A percentile compares a stretch with the other conserved stretches of the same genome.
Conservation (phyloP, 2,797 vertebrate species). For the Capromys pilorides region DNA sequence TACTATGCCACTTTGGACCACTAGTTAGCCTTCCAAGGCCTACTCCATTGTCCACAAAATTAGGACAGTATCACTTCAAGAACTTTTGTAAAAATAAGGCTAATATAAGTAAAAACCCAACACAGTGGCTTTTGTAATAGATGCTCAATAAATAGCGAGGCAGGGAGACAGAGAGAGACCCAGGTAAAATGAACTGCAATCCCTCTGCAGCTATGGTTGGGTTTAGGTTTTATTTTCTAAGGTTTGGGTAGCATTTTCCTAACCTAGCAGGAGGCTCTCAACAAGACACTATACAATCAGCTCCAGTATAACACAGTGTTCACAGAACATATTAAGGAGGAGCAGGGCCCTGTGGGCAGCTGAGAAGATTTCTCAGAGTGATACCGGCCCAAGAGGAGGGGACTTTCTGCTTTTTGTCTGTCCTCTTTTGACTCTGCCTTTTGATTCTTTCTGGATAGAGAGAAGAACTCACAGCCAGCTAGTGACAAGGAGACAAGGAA, state of each 20-base stretch:
- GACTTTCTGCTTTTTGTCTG: background rate
- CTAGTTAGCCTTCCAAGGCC: background rate
- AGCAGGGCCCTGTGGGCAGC: background rate
- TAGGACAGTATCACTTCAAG: background rate
- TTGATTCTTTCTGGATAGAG: background rate
- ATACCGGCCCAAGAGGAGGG: background rate
- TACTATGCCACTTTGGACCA: background rate
- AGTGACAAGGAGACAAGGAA: background rate
- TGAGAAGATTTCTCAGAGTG: background rate
- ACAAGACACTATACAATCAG: background rate
- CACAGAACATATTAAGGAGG: background rate
- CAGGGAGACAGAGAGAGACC: background rate
- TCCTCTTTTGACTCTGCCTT: background rate
- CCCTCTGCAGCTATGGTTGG: background rate
- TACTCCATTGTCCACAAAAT: background rate
- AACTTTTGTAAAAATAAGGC: conserved; percentile 1
- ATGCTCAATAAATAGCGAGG: background rate
- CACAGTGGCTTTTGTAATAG: background rate
- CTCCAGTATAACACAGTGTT: too few relatives aligned
- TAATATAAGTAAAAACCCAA: background rate
- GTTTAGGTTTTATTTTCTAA: background rate
- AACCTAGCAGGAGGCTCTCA: background rate
- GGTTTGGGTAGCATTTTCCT: background rate
- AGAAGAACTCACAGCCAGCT: background rate
- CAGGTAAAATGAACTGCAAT: background rate